Evolutionary conservation across 2,113 vertebrate genomes (phyloP).

Genomic region (Equus quagga): DNA sequence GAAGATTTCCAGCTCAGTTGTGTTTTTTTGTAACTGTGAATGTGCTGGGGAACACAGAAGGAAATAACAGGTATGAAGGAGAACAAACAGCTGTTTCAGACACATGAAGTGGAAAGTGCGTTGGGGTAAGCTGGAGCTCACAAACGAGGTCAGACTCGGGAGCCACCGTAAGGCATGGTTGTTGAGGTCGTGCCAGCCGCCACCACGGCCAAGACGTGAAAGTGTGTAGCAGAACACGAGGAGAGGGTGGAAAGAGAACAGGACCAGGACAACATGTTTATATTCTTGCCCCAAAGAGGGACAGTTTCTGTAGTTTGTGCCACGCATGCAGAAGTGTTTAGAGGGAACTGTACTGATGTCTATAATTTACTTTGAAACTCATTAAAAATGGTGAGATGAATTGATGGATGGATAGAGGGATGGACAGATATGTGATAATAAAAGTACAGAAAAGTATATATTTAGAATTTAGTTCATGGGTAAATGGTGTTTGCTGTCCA

Average conservation of each 20-base stretch:
- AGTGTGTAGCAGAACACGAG: not conserved
- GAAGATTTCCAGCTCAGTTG: not conserved
- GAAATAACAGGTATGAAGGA: not conserved
- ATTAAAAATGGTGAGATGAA: not conserved
- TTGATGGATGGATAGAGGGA: not conserved
- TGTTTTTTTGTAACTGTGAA: not conserved
- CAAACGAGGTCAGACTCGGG: accelerated
- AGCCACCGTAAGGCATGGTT: not conserved
- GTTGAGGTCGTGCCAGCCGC: not conserved
- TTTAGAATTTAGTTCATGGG: not conserved
- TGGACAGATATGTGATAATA: not conserved
- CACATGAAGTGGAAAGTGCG: accelerated
- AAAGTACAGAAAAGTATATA: not conserved
- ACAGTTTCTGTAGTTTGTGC: not conserved
- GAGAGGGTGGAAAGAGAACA: too few relatives aligned
- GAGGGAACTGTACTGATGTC: not conserved
- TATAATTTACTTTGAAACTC: not conserved
- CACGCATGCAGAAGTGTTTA: not conserved
- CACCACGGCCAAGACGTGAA: not conserved
- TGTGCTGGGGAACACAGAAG: not conserved
- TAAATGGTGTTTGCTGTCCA: not conserved
- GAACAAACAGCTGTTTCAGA: not conserved
- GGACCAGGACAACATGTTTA: not conserved
- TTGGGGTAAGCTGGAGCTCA: not conserved
- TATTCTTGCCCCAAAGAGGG: not conserved